Evolutionary conservation across 2,113 vertebrate genomes (phyloP), one percentile per base, ranked within the genome.

Genomic region (Lipophrys pholis): DNA sequence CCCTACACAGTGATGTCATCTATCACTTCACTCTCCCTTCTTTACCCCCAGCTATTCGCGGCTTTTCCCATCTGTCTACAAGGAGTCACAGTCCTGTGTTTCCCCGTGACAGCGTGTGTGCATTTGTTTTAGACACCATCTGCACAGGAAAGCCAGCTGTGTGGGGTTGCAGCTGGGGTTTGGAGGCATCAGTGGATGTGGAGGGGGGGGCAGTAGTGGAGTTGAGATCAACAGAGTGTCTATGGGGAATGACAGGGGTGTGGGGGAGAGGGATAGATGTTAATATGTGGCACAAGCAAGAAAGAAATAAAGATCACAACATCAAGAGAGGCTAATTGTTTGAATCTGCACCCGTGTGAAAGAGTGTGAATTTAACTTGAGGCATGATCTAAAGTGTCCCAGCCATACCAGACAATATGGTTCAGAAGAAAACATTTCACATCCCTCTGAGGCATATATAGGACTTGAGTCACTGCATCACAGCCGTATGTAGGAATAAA

Each of bases 111-210:
- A 70, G 68, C 5, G 40, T 35, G 41, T 67, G 59, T 60, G 67
- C 69, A 73, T 80, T 81, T 86, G 76, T 83, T 74, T 81, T 16
- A 53, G 48, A 76, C 65, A 56, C 78, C 78, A 84, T 85, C 83
- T 90, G 84, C 84, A 78, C 57, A 48, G 70, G 40, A 57, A 51
- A 59, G 78, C 61, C 83, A 87, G 82, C 72, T 88, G 86, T 70
- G 81, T 59, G 58, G 12, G 48, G 61, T 15, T 76, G 67, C 78
- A 79, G 72, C 76, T 71, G 75, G 60, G 39, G 55, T 39, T 53
- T 30, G 38, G 63, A 69, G 46, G 68, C 51, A 45, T 50, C 21
- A 30, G 21, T 30, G 21, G 21, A 30, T 30, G 21, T 2, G 21
- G 76, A 59, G 21, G 21, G 21, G 21, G 21, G 21, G 76, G 64